These are phyloP conservation scores for Portevinia maculata DNA, from an alignment of 2,888 invertebrate genomes.

Conservation along the genomic window DNA sequence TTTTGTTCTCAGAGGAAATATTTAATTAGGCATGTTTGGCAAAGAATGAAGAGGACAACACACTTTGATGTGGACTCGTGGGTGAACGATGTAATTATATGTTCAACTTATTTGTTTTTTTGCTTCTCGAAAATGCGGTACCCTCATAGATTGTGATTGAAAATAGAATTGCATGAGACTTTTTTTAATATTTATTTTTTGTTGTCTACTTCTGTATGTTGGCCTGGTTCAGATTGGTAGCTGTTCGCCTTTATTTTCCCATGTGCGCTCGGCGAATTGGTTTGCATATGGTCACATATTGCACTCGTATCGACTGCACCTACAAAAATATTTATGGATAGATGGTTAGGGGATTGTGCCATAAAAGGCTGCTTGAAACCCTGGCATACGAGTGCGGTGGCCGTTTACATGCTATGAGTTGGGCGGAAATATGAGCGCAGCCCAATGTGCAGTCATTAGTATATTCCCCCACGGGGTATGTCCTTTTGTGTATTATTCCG, in stretches of 20 bases:
- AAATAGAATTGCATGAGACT: slow-evolving; percentile 7
- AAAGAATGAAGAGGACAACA: slow-evolving; percentile 29
- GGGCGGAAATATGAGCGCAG: slow-evolving; percentile 26
- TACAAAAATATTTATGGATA: slow-evolving; percentile 54
- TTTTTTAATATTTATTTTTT: slow-evolving; percentile 12
- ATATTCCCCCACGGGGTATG: slow-evolving; percentile 37
- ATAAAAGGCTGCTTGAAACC: slow-evolving; percentile 49
- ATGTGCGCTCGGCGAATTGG: neutral
- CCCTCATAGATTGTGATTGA: slow-evolving; percentile 15
- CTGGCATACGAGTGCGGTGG: slow-evolving; percentile 16
- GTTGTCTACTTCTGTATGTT: slow-evolving; percentile 22
- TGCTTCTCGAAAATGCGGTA: neutral
- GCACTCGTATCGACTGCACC: slow-evolving; percentile 64
- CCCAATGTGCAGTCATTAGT: slow-evolving; percentile 50
- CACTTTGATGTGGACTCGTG: slow-evolving; percentile 40
- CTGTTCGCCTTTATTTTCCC: slow-evolving; percentile 35
- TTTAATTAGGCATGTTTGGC: slow-evolving; percentile 58
- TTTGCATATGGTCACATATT: slow-evolving; percentile 48
- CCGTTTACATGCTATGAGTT: slow-evolving; percentile 41
- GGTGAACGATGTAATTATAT: slow-evolving; percentile 41
- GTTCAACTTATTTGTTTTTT: neutral
- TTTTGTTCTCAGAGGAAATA: slow-evolving; percentile 28
- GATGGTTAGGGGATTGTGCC: slow-evolving; percentile 14
- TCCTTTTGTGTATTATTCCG: slow-evolving; percentile 44
- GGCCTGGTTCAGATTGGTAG: slow-evolving; percentile 61